These are phyloP conservation scores for Adelphocoris suturalis DNA, from an alignment of 2,888 invertebrate species.

Conservation along the genomic window DNA sequence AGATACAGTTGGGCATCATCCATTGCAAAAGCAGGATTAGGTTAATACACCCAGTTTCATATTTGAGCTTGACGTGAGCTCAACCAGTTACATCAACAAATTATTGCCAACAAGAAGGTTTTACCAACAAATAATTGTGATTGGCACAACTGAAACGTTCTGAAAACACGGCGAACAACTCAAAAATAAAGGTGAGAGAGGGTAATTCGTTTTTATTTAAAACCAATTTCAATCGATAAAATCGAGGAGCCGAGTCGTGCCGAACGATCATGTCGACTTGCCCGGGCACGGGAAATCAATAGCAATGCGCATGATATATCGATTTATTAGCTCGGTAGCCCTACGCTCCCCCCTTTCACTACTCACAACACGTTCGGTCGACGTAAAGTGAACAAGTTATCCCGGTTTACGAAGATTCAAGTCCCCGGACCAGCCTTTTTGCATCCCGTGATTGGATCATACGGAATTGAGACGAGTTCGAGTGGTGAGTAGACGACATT, in stretches of 20 bases:
- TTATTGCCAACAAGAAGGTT: no score
- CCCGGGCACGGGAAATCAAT: constrained; percentile 74
- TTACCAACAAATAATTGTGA: no score
- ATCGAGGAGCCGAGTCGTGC: constrained; percentile 68
- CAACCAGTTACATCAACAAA: no score
- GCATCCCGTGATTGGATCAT: no score
- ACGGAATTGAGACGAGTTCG: no score
- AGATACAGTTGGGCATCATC: no score
- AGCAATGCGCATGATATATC: constrained; percentile 76
- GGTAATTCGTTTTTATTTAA: constrained; percentile 64
- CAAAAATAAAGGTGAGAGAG: no score
- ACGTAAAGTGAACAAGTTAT: constrained; percentile 32
- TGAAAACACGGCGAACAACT: no score
- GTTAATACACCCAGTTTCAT: no score
- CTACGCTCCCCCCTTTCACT: constrained; percentile 47
- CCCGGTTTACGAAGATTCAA: background rate
- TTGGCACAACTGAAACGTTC: no score
- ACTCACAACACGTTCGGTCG: constrained; percentile 54
- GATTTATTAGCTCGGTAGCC: constrained; percentile 74
- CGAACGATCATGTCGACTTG: constrained; percentile 70
- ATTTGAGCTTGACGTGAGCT: no score
- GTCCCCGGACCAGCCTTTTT: background rate
- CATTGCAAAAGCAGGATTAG: no score
- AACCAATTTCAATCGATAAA: constrained; percentile 74
- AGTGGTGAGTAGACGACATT: background rate